Evolutionary conservation across 1,140 invertebrate species (phyloP).

Genomic region (Conopomorpha cramerella): DNA sequence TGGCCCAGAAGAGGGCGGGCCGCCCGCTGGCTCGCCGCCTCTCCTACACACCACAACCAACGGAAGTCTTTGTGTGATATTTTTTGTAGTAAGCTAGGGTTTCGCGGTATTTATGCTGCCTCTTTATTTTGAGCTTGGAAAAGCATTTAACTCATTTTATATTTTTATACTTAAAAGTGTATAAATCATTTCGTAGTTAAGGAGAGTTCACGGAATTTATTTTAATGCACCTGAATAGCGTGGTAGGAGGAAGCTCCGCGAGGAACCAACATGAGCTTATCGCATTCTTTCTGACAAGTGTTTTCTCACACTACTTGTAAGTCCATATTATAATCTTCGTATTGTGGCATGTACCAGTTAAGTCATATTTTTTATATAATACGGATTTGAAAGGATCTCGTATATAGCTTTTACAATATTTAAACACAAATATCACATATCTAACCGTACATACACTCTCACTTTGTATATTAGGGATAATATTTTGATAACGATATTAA

Average conservation of each 20-base stretch:
- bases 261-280: conserved; percentile 13
- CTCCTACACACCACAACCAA: conserved; percentile 8
- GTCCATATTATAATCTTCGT: conserved; percentile 18
- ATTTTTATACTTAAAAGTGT: conserved; percentile 56
- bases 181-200: conserved; percentile 52
- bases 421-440: conserved; percentile 50
- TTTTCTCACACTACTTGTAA: conserved; percentile 23
- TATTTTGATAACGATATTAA: conserved; percentile 56
- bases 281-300: conserved; percentile 18
- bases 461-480: conserved; percentile 44
- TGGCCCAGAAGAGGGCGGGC: conserved; percentile 32
- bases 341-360: conserved; percentile 25
- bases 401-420: conserved; percentile 38
- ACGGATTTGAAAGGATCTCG: conserved; percentile 24
- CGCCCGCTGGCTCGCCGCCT: conserved; percentile 14
- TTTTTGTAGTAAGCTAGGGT: conserved; percentile 43
- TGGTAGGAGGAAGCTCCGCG: conserved; percentile 6
- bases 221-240: conserved; percentile 21
- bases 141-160: conserved; percentile 31
- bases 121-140: conserved; percentile 31
- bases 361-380: conserved; percentile 51
- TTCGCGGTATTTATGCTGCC: conserved; percentile 39
- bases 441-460: conserved; percentile 41
- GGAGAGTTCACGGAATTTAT: conserved; percentile 21
- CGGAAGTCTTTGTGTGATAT: conserved; percentile 47